Evolutionary conservation across 1,140 invertebrate genomes (phyloP).

Genomic region (Drosophila insularis): DNA sequence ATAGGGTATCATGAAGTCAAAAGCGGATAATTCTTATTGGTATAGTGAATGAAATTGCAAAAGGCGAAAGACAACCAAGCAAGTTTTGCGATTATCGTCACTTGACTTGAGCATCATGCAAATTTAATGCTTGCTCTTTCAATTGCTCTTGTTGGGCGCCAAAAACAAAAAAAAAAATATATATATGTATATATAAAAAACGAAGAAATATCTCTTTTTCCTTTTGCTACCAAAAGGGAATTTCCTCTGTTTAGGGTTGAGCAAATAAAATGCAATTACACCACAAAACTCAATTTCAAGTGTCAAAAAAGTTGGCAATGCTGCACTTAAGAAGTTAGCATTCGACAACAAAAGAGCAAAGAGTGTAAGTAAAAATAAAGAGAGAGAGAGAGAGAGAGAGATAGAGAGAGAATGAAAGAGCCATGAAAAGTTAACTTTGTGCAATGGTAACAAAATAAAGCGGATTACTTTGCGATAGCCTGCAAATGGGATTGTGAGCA

Average conservation of each 20-base stretch:
- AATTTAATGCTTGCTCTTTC: constrained; percentile 59
- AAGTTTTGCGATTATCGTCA: constrained; percentile 34
- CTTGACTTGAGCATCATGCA: constrained; percentile 70
- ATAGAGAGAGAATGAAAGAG: background rate
- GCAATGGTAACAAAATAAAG: constrained; percentile 48
- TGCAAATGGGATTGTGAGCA: constrained; percentile 26
- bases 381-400: background rate
- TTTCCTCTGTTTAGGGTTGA: constrained; percentile 30
- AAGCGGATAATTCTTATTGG: background rate
- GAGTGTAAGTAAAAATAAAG: constrained; percentile 13
- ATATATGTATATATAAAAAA: constrained; percentile 2
- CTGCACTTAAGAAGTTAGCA: constrained; percentile 77
- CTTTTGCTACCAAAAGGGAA: constrained; percentile 13
- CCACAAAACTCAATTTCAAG: constrained; percentile 79
- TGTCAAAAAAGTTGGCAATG: constrained; percentile 68
- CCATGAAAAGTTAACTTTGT: constrained; percentile 35
- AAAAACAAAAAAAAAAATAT: constrained; percentile 9
- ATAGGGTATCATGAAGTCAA: background rate
- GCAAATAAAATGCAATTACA: constrained; percentile 80
- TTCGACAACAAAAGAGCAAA: constrained; percentile 11
- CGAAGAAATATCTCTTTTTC: constrained; percentile 1
- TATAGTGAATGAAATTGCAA: background rate
- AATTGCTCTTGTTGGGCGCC: constrained; percentile 2
- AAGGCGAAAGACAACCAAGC: background rate
- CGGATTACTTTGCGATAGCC: constrained; percentile 45